Percentiles rank a stretch among this genome's conserved stretches.
Evolutionary conservation across 92 coral and sea anemone genomes (phyloP).

Genomic region (Siderastrea radians): DNA sequence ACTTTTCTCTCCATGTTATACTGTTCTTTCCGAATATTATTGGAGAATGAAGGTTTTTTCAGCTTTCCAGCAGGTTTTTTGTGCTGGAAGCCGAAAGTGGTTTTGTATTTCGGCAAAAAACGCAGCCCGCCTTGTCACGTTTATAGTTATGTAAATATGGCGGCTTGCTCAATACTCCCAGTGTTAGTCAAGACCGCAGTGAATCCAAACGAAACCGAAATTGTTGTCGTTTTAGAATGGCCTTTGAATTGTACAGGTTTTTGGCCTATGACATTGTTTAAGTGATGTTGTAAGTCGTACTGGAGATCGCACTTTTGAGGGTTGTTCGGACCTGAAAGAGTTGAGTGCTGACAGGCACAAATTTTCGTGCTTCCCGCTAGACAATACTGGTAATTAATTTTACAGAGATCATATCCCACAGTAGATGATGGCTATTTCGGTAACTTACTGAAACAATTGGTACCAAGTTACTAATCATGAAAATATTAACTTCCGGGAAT

Average conservation of each 20-base stretch:
- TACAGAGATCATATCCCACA: neutral
- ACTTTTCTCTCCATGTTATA: constrained; percentile 26
- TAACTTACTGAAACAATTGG: too few relatives aligned
- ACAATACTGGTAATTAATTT: neutral
- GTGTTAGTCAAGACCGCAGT: constrained; percentile 1
- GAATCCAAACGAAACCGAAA: constrained; percentile 30
- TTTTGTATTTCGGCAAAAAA: constrained; percentile 44
- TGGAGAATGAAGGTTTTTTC: constrained; percentile 52
- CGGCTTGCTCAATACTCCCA: constrained; percentile 9
- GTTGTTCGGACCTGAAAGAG: neutral
- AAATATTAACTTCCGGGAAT: neutral
- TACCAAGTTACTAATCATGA: neutral
- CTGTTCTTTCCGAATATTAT: constrained; percentile 19
- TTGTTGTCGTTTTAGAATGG: neutral
- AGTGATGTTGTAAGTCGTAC: neutral
- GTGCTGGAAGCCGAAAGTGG: constrained; percentile 18
- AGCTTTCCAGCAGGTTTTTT: constrained; percentile 69
- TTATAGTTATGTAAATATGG: constrained; percentile 50
- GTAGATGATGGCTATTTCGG: neutral
- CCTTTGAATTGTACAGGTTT: neutral
- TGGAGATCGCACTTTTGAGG: neutral
- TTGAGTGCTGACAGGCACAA: too few relatives aligned
- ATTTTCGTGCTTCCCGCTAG: neutral
- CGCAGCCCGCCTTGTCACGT: constrained; percentile 13
- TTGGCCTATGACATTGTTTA: neutral